These are phyloP conservation scores for Ammodytes marinus DNA, from an alignment of 2,113 vertebrate genomes.

Conservation along the genomic window DNA sequence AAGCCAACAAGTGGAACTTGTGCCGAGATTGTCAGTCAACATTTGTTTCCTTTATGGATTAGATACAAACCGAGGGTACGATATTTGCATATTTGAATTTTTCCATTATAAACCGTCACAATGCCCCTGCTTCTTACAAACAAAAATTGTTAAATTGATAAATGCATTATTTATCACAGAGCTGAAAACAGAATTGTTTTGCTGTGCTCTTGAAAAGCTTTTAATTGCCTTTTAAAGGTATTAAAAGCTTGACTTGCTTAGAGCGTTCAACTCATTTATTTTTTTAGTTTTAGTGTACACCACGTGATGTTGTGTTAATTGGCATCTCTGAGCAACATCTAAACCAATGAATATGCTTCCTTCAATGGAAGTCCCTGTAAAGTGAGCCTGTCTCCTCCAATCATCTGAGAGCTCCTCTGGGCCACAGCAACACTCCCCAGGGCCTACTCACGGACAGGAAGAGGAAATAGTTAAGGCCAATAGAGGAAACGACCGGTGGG, in stretches of 20 bases:
- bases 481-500: constrained; percentile 64
- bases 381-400: constrained; percentile 68
- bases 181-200: not conserved
- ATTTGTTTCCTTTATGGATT: not conserved
- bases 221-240: too few relatives aligned
- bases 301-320: constrained; percentile 10
- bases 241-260: not conserved
- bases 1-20: not conserved
- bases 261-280: not conserved
- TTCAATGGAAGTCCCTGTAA: constrained; percentile 43
- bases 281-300: not conserved
- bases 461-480: constrained; percentile 76
- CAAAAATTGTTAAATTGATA: not conserved
- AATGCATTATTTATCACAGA: not conserved
- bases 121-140: not conserved
- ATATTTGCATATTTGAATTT: too few relatives aligned
- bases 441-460: constrained; percentile 68
- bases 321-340: constrained; percentile 16
- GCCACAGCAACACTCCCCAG: constrained; percentile 54
- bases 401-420: constrained; percentile 59
- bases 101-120: not conserved
- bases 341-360: constrained; percentile 35
- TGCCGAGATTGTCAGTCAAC: not conserved
- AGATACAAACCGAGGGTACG: too few relatives aligned
- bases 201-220: not conserved